A percentile compares a stretch with the other conserved stretches of the same genome.
These are phyloP conservation scores for Phalera bucephala DNA, from an alignment of 2,888 invertebrate species.

Conservation along the genomic window DNA sequence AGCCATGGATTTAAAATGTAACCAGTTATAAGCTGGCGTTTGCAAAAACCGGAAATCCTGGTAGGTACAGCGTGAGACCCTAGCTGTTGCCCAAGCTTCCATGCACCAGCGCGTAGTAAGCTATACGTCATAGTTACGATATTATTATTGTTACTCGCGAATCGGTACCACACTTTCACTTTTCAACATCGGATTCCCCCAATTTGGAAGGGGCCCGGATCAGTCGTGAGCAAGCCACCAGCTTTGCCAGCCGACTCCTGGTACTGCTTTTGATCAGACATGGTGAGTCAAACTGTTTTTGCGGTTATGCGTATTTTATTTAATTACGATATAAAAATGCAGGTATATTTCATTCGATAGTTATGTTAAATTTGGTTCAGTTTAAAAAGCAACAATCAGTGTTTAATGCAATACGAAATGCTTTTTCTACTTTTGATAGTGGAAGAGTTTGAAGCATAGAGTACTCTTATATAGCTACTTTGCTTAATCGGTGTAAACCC, in stretches of 20 bases:
- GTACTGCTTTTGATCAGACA: conserved; percentile 8
- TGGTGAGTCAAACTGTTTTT: too few relatives aligned
- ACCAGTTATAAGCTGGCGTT: neutral
- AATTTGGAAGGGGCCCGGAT: conserved; percentile 27
- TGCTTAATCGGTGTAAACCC: too few relatives aligned
- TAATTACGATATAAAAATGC: too few relatives aligned
- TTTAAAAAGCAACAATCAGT: too few relatives aligned
- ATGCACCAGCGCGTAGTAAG: conserved; percentile 9
- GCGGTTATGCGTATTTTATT: too few relatives aligned
- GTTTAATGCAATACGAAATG: too few relatives aligned
- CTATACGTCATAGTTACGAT: conserved; percentile 54
- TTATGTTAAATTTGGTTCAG: too few relatives aligned
- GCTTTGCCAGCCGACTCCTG: conserved; percentile 16
- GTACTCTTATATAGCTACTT: too few relatives aligned
- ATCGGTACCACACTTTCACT: conserved; percentile 63
- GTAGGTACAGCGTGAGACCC: neutral
- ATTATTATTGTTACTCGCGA: conserved; percentile 49
- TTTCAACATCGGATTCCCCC: conserved; percentile 51
- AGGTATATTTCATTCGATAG: too few relatives aligned
- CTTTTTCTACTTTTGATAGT: too few relatives aligned
- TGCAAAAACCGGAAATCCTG: neutral
- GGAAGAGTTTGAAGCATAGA: too few relatives aligned
- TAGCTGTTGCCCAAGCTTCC: conserved; percentile 19
- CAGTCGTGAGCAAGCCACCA: conserved; percentile 33
- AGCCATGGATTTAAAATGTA: too few relatives aligned